These are phyloP conservation scores for Typhlichthys eigenmanni DNA, from an alignment of 2,797 vertebrate species.

Conservation along the genomic window DNA sequence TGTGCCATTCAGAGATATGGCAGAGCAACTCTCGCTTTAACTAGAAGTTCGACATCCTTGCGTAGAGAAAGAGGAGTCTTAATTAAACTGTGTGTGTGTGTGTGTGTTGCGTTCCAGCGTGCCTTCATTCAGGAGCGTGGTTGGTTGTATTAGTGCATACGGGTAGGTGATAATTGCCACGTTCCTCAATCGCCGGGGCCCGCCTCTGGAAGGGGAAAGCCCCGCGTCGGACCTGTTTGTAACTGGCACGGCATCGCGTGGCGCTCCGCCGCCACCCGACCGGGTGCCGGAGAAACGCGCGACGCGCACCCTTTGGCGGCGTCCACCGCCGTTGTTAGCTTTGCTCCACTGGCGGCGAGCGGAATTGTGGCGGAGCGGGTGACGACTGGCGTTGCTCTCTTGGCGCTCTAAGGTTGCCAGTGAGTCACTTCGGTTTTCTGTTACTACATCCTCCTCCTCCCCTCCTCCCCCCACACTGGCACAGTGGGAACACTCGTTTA, in stretches of 20 bases:
- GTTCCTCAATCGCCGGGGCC: conserved; percentile 13
- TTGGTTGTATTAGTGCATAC: conserved; percentile 21
- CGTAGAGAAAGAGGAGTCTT: background rate
- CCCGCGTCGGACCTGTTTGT: conserved; percentile 63
- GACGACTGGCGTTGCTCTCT: no score
- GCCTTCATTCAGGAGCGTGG: no score
- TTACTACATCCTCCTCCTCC: conserved; percentile 17
- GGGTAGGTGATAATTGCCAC: conserved; percentile 45
- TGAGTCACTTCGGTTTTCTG: conserved; percentile 23
- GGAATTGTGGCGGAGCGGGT: no score
- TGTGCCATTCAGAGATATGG: conserved; percentile 47
- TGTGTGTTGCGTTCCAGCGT: no score
- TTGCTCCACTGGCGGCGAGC: no score
- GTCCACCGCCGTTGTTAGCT: no score
- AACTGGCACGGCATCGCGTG: conserved; percentile 31
- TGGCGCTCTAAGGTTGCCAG: background rate
- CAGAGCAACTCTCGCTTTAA: conserved; percentile 22
- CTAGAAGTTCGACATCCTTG: conserved; percentile 20
- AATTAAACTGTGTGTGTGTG: no score
- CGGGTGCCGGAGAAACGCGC: background rate
- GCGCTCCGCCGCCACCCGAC: conserved; percentile 19
- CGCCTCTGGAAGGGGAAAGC: conserved; percentile 57
- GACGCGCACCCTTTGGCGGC: no score
- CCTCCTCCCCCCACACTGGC: conserved; percentile 22
- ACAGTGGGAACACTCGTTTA: conserved; percentile 61